Percentiles rank a stretch among this genome's conserved stretches.
phyloP scores from a whole-genome alignment of 1,140 invertebrate species.

The Papilio xuthus region DNA sequence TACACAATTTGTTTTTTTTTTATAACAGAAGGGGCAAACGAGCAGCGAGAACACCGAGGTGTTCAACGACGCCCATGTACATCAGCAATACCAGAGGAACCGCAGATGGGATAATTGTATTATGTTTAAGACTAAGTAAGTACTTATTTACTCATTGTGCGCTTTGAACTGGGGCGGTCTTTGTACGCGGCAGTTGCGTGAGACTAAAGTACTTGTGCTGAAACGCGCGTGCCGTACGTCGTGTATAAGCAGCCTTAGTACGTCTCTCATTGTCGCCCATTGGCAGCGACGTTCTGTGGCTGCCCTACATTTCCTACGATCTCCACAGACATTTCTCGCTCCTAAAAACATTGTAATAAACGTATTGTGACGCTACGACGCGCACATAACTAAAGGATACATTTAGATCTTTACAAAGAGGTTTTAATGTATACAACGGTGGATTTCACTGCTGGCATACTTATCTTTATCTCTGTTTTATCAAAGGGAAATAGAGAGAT shows the following conservation, averaged over 20 bases:
- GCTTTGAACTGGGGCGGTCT: neutral
- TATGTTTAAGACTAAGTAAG: too few species aligned
- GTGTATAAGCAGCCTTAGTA: neutral
- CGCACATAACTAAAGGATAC: slow-evolving; percentile 8
- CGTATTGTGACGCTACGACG: slow-evolving; percentile 11
- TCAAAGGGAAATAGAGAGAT: too few species aligned
- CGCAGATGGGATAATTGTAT: too few species aligned
- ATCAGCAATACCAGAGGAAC: too few species aligned
- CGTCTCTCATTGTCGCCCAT: slow-evolving; percentile 31
- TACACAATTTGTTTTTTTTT: too few species aligned
- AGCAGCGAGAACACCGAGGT: too few species aligned
- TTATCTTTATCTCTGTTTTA: too few species aligned
- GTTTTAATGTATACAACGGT: neutral
- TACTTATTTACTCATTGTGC: too few species aligned
- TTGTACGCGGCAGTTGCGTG: neutral
- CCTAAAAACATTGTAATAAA: slow-evolving; percentile 30
- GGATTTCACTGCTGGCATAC: neutral
- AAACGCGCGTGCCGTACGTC: neutral
- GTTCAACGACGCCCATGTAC: too few species aligned
- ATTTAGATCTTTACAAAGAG: neutral
- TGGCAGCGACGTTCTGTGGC: slow-evolving; percentile 21
- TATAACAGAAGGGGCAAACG: too few species aligned
- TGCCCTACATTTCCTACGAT: slow-evolving; percentile 33
- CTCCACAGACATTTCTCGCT: slow-evolving; percentile 24
- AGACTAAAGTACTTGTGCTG: neutral